These are phyloP conservation scores for Ridgeia piscesae DNA, from an alignment of 1,140 invertebrate species.

Conservation along the genomic window DNA sequence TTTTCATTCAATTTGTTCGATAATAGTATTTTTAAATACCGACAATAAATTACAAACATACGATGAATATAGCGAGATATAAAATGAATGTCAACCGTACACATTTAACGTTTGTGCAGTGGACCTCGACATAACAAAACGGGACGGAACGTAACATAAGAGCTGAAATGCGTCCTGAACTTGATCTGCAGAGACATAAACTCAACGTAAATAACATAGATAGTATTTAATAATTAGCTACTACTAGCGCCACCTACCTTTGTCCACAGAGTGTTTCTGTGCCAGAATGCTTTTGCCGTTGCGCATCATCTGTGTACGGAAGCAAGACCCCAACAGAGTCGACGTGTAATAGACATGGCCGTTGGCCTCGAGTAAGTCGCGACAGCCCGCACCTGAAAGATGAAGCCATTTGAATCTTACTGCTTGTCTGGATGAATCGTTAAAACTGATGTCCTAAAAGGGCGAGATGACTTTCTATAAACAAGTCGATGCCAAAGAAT, in stretches of 20 bases:
- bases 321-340: not conserved
- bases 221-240: not conserved
- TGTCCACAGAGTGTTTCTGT: not conserved
- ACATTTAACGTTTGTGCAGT: not conserved
- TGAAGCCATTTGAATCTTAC: not conserved
- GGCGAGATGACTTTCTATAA: too few relatives aligned
- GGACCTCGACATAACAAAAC: not conserved
- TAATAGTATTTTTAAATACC: not conserved
- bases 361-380: not conserved
- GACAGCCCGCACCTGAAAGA: not conserved
- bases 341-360: not conserved
- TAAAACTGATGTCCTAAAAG: not conserved
- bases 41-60: not conserved
- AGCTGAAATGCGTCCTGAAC: too few relatives aligned
- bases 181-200: not conserved
- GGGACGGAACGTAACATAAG: not conserved
- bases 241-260: not conserved
- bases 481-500: too few relatives aligned
- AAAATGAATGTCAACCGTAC: not conserved
- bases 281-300: not conserved
- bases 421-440: not conserved
- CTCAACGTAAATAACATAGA: not conserved
- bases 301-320: not conserved
- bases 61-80: not conserved
- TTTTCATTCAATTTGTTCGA: too few relatives aligned